phyloP scores from a whole-genome alignment of 2,888 invertebrate genomes.

The Stenotaenia linearis region DNA sequence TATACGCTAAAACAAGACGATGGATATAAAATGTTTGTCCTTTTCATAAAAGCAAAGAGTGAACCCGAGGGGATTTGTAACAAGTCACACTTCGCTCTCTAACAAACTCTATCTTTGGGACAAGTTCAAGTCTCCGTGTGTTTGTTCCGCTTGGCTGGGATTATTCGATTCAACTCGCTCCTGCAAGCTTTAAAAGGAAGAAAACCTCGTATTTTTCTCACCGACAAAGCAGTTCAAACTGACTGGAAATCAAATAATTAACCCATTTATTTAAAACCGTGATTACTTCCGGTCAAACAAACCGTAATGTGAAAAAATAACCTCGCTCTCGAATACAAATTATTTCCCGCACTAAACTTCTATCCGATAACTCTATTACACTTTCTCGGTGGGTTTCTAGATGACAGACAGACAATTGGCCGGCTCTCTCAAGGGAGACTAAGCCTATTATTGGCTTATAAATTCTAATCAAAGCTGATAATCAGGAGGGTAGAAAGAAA shows the following conservation, averaged over 20 bases:
- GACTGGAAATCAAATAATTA: neutral
- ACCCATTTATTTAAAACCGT: neutral
- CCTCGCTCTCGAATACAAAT: neutral
- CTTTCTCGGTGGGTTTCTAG: neutral
- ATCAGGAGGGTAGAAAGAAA: constrained; percentile 4
- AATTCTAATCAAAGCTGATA: constrained; percentile 28
- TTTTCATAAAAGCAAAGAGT: neutral
- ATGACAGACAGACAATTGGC: constrained; percentile 26
- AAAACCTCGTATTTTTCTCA: neutral
- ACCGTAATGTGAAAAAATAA: neutral
- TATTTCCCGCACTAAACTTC: neutral
- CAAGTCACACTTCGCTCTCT: neutral
- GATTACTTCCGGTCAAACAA: too few species aligned
- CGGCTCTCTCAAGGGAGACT: constrained; percentile 13
- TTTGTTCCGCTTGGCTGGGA: constrained; percentile 28
- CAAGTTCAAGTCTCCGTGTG: constrained; percentile 20
- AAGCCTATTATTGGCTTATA: constrained; percentile 28
- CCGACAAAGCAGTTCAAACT: neutral
- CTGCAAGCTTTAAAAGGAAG: neutral
- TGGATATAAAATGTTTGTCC: neutral
- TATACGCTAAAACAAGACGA: neutral
- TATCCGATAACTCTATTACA: neutral
- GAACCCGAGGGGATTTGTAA: neutral
- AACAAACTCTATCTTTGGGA: neutral
- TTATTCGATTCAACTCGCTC: constrained; percentile 2